Conservation (phyloP, 2,113 vertebrate species). For the Takifugu flavidus region DNA sequence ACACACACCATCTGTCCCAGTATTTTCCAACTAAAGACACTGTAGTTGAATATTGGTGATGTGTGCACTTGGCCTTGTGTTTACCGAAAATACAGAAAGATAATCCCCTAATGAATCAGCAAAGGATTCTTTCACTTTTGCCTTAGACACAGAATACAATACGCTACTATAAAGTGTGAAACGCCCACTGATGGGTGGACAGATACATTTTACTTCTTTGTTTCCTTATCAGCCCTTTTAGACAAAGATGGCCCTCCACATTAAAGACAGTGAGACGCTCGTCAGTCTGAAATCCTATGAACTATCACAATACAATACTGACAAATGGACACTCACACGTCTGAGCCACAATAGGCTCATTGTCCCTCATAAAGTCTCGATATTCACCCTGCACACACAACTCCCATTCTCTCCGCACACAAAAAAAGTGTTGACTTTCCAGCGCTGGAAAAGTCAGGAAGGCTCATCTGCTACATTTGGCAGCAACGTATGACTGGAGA, state of each 20-base stretch:
- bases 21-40: too few relatives aligned
- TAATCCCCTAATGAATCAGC: neutral
- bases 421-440: slow-evolving; percentile 41
- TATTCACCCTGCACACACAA: slow-evolving; percentile 1
- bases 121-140: slow-evolving; percentile 8
- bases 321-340: slow-evolving; percentile 43
- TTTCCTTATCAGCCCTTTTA: slow-evolving; percentile 7
- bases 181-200: slow-evolving; percentile 20
- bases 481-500: slow-evolving; percentile 47
- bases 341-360: slow-evolving; percentile 47
- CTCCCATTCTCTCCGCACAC: slow-evolving; percentile 17
- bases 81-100: too few relatives aligned
- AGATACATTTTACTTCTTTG: slow-evolving; percentile 33
- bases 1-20: too few relatives aligned
- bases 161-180: slow-evolving; percentile 9
- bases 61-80: too few relatives aligned
- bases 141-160: slow-evolving; percentile 17
- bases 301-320: slow-evolving; percentile 30
- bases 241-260: slow-evolving; percentile 15
- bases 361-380: slow-evolving; percentile 41
- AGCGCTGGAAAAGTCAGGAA: slow-evolving; percentile 52
- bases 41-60: too few relatives aligned
- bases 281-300: slow-evolving; percentile 12
- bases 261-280: neutral
- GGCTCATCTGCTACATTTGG: slow-evolving; percentile 54